Base-by-base conservation (phyloP, 1,140 invertebrate genomes). In the Cydia pomonella region DNA sequence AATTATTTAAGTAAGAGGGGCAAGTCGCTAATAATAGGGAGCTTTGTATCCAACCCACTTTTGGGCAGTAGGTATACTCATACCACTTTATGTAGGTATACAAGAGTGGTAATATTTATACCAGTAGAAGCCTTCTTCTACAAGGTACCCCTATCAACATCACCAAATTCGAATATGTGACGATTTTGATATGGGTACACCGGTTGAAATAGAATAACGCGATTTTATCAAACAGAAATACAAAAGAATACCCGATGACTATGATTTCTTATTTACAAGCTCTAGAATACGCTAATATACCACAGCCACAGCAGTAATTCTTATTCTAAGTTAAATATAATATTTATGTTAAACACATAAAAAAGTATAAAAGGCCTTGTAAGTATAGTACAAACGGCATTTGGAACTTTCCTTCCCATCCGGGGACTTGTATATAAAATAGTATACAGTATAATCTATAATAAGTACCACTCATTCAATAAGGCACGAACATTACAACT, bases 221-320 rank as follows among this genome's bases (percentile, higher is more conserved):
- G 18, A 59, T 59, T 59, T 59, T 21, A 10, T 12, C n/a, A 23
- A 59, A n/a, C 47, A 12, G 50, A 72, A 62, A 74, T 73, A 73
- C n/a, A 13, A 73, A 29, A 69, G 64, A 69, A 69, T 69, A 69
- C 64, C 33, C 53, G 71, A 88, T 84, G 84, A 92, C 89, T 90
- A 92, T 92, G 88, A 90, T 89, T 89, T 88, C 77, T 85, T 82
- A 86, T 84, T 75, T 76, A 77, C 76, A 77, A 76, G 77, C 66
- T 74, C 79, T 81, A 82, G 81, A 79, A 82, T 81, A 83, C 76
- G 77, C 81, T 84, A 86, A 75, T 82, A 87, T 79, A 86, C 85
- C 88, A 92, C 90, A 91, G 89, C 90, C 89, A 90, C 88, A 88
- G 81, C 86, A 80, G 79, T 87, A 84, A 76, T 75, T 78, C 84